These are phyloP conservation scores for Conus ventricosus DNA, from an alignment of 1,140 invertebrate species.

Conservation along the genomic window DNA sequence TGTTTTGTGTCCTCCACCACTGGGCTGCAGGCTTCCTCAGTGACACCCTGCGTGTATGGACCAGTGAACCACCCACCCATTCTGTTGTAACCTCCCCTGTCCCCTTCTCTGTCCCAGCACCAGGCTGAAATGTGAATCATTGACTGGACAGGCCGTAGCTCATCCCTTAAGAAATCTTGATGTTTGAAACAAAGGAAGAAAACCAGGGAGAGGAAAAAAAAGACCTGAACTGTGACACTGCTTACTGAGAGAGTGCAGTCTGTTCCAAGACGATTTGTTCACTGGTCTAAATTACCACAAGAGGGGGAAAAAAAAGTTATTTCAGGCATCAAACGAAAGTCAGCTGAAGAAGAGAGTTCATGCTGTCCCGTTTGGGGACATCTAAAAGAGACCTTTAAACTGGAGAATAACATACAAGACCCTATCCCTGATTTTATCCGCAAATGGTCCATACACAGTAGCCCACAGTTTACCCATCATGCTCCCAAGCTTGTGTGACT, in stretches of 20 bases:
- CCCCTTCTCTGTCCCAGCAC: neutral
- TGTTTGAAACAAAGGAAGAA: neutral
- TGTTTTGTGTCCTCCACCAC: slow-evolving; percentile 23
- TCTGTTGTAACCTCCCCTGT: neutral
- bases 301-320: too few species aligned
- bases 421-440: neutral
- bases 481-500: neutral
- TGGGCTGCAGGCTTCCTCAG: slow-evolving; percentile 17
- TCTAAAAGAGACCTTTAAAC: neutral
- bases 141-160: neutral
- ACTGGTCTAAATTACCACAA: too few species aligned
- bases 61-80: slow-evolving; percentile 22
- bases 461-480: neutral
- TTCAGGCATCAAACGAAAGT: neutral
- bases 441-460: slow-evolving; percentile 29
- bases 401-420: neutral
- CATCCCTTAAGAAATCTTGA: neutral
- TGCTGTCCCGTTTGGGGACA: neutral
- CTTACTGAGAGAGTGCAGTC: too few species aligned
- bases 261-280: too few species aligned
- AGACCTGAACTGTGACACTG: too few species aligned
- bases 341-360: neutral
- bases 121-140: neutral
- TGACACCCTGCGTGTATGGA: slow-evolving; percentile 35
- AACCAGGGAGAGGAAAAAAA: neutral